These are phyloP conservation scores for Bombus terrestris DNA, from an alignment of 1,140 invertebrate genomes.

Conservation along the genomic window DNA sequence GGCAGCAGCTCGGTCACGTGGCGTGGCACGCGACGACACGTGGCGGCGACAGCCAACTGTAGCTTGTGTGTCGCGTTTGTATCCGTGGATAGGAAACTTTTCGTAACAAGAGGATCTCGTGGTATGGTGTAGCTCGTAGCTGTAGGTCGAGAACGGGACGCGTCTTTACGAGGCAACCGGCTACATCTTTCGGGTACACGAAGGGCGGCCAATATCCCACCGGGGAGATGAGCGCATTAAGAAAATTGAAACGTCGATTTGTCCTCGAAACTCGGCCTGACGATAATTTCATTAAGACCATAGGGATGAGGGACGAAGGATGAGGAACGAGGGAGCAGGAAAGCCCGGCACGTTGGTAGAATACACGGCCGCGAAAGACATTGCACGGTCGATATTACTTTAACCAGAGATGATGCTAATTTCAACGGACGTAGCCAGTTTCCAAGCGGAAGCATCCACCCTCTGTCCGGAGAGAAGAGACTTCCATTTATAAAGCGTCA, in stretches of 20 bases:
- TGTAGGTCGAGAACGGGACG: neutral
- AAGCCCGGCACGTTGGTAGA: slow-evolving; percentile 10
- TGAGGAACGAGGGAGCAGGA: too few species aligned
- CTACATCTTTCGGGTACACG: slow-evolving; percentile 53
- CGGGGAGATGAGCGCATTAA: slow-evolving; percentile 78
- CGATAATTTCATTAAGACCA: slow-evolving; percentile 80
- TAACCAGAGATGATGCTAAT: slow-evolving; percentile 67
- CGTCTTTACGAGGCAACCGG: slow-evolving; percentile 39
- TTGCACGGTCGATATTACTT: slow-evolving; percentile 64
- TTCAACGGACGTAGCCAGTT: slow-evolving; percentile 49
- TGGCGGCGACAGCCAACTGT: slow-evolving; percentile 67
- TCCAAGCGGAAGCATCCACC: slow-evolving; percentile 27
- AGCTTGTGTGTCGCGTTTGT: slow-evolving; percentile 16
- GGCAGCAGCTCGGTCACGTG: slow-evolving; percentile 73
- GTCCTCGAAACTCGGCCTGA: slow-evolving; percentile 76
- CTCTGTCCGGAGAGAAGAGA: slow-evolving; percentile 25
- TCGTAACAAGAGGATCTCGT: slow-evolving; percentile 15
- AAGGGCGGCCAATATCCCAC: slow-evolving; percentile 57
- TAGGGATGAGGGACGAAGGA: neutral
- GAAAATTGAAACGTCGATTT: slow-evolving; percentile 83
- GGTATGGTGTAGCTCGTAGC: neutral
- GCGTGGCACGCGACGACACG: slow-evolving; percentile 77
- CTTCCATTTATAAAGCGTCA: slow-evolving; percentile 47
- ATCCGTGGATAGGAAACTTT: slow-evolving; percentile 19
- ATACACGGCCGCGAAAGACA: slow-evolving; percentile 30